phyloP scores from a whole-genome alignment of 2,888 invertebrate genomes.

The Lottia scabra region DNA sequence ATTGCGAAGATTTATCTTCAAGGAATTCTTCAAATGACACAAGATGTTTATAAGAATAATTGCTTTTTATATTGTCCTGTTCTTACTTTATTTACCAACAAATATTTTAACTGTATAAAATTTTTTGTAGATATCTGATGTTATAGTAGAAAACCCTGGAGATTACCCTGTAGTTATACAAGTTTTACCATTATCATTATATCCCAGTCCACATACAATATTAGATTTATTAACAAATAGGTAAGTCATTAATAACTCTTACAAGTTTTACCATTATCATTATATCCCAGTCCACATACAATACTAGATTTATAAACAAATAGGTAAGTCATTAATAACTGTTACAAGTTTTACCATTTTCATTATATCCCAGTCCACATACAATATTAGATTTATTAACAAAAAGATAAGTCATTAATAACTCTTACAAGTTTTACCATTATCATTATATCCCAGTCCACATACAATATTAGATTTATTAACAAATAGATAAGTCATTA shows the following conservation, averaged over 20 bases:
- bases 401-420: conserved; percentile 36
- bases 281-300: conserved; percentile 77
- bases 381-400: conserved; percentile 69
- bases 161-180: conserved; percentile 79
- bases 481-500: too few relatives aligned
- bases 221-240: conserved; percentile 65
- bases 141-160: conserved; percentile 82
- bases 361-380: conserved; percentile 78
- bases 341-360: conserved; percentile 78
- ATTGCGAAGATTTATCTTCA: too few relatives aligned
- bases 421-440: too few relatives aligned
- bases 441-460: too few relatives aligned
- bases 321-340: conserved; percentile 35
- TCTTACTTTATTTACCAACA: too few relatives aligned
- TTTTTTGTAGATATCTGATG: conserved; percentile 72
- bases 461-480: too few relatives aligned
- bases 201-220: conserved; percentile 76
- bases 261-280: conserved; percentile 80
- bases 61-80: too few relatives aligned
- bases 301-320: conserved; percentile 68
- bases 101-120: too few relatives aligned
- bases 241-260: conserved; percentile 31
- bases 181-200: conserved; percentile 78
- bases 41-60: too few relatives aligned
- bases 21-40: too few relatives aligned